A percentile compares a stretch with the other conserved stretches of the same genome.
These are phyloP conservation scores for Tribolium castaneum DNA, from an alignment of 1,140 invertebrate species.

Conservation along the genomic window DNA sequence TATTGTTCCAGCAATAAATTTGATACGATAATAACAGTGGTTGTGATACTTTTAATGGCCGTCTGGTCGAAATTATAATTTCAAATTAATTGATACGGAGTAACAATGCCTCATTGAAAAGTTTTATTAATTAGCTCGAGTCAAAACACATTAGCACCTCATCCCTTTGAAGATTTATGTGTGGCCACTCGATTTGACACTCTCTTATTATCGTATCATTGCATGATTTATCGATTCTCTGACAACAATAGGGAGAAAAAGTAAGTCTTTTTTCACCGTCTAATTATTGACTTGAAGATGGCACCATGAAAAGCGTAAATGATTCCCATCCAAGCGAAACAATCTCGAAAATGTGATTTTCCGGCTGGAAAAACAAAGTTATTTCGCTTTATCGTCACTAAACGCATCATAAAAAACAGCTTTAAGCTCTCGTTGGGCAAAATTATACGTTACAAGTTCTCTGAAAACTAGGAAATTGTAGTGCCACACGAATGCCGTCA, in stretches of 20 bases:
- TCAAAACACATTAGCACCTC: conserved; percentile 32
- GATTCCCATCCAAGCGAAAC: not conserved
- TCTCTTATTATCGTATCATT: conserved; percentile 29
- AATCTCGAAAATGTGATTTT: not conserved
- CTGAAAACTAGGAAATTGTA: not conserved
- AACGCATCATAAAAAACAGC: not conserved
- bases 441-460: not conserved
- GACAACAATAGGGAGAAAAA: conserved; percentile 19
- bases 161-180: conserved; percentile 9
- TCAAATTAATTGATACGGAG: conserved; percentile 8
- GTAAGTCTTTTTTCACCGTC: not conserved
- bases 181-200: conserved; percentile 25
- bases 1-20: conserved; percentile 9
- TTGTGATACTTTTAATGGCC: conserved; percentile 10
- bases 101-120: conserved; percentile 15
- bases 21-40: conserved; percentile 16
- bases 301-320: conserved; percentile 8
- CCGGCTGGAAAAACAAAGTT: not conserved
- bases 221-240: conserved; percentile 25
- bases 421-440: too few species aligned
- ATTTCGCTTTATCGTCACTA: conserved; percentile 21
- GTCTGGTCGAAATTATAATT: conserved; percentile 13
- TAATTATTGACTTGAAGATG: conserved; percentile 23
- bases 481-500: not conserved
- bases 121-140: conserved; percentile 20